Base-by-base conservation (phyloP, 2,888 invertebrate species). In the Thyatira batis region DNA sequence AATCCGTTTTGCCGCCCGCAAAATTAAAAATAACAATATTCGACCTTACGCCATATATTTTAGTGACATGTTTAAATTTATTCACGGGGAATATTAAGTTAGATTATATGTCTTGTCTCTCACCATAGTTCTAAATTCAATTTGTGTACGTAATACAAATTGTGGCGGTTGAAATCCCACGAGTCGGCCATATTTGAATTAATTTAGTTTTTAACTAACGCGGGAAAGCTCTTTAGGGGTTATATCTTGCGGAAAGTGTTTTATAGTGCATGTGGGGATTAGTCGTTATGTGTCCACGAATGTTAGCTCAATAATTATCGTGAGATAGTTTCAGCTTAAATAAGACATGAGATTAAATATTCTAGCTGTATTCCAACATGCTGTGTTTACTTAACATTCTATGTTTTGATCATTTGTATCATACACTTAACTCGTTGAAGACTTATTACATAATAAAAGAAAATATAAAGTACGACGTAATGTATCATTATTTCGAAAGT, bases 131-230 rank as follows among this genome's bases (percentile, higher is more conserved):
- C 82, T 80, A 83, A 86, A 87, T 85, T 86, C 79, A 85, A 85
- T 85, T 85, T 81, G 78, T 71, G 80, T 84, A 82, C 76, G 78
- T 83, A 85, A 80, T 83, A 84, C 80, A 84, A 87, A 86, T 85
- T 85, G 83, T 79, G 82, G 81, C 75, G 75, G 78, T 68, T 73
- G 56, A 78, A 84, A 78, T 84, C 82, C 81, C 82, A 76, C 73
- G 74, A 75, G 74, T 78, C 78, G 72, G 79, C 77, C 79, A 83
- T 85, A 82, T 86, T 84, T 84, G 78, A 84, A 83, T 84, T 84
- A 84, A 86, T 87, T 82, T 81, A 68, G 76, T 79, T 84, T 84
- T 82, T 82, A 82, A 82, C 76, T 74, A 80, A 82, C 81, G 82
- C 82, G 83, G 79, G 82, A 84, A 83, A 82, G 72, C 79, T 76